These are phyloP conservation scores for Drosophila quinaria DNA, from an alignment of 2,888 invertebrate species.

Conservation along the genomic window DNA sequence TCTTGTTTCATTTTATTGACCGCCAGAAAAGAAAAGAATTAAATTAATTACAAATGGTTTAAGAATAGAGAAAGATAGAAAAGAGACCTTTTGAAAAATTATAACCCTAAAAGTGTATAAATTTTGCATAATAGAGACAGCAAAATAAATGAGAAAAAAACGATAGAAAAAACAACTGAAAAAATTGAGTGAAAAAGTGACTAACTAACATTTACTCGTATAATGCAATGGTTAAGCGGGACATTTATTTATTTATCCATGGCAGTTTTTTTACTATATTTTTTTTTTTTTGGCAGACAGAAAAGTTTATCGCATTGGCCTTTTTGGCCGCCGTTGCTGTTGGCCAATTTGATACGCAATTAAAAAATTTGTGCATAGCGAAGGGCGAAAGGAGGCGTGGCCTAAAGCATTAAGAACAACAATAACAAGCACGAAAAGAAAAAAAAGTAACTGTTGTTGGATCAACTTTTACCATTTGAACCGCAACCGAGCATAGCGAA, in stretches of 20 bases:
- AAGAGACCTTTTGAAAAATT: no score
- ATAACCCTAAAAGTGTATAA: neutral
- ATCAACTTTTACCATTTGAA: conserved; percentile 25
- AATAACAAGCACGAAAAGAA: conserved; percentile 13
- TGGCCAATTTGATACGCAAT: conserved; percentile 60
- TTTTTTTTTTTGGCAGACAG: conserved; percentile 17
- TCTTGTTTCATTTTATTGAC: no score
- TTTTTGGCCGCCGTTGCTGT: conserved; percentile 31
- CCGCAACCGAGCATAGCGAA: conserved; percentile 18
- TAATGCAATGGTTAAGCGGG: conserved; percentile 51
- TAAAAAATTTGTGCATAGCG: conserved; percentile 64
- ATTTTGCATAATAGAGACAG: neutral
- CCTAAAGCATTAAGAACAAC: conserved; percentile 25
- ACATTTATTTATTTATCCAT: conserved; percentile 64
- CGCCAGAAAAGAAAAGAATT: neutral
- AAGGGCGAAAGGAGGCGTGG: conserved; percentile 23
- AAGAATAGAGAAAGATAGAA: neutral
- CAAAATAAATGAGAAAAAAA: neutral
- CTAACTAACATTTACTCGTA: conserved; percentile 38
- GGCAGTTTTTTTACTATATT: conserved; percentile 13
- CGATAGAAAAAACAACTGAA: neutral
- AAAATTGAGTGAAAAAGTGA: conserved; percentile 20
- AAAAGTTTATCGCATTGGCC: conserved; percentile 42
- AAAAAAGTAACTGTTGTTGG: conserved; percentile 8
- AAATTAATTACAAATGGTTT: neutral